Evolutionary conservation across 2,888 invertebrate species (phyloP), one percentile per base, ranked within the genome.

Genomic region (Pyrrhosoma nymphula): DNA sequence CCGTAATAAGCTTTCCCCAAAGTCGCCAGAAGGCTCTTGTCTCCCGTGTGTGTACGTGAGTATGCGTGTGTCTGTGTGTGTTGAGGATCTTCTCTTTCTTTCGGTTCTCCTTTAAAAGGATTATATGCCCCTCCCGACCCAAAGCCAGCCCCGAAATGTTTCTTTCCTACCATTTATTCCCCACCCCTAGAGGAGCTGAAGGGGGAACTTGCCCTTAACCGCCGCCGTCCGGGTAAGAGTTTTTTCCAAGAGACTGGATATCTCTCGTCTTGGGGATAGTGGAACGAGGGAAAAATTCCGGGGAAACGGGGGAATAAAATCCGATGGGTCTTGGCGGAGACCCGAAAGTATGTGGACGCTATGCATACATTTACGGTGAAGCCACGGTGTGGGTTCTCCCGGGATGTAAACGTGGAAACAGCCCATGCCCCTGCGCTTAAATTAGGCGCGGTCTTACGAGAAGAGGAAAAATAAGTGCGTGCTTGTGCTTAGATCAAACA

Each of bases 1-100:
- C 39, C 91, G 91, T 39, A 91, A 63, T 91, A 91, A 91, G 91
- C 63, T 60, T 39, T 8, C 8, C 47, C 91, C 35, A 16, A 39
- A 63, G 39, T 63, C 63, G 39, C 91, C 91, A 18, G 56, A 35
- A 90, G 56, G 18, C 90, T 8, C 47, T 56, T 56, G 18, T 90
- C 47, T 26, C 30, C 30, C 20, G 60, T 18, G 60, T 60, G 60
- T 14, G 20, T 60, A 60, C 60, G 60, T 60, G 69, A 23, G 47
- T 47, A 47, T 14, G 60, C 16, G 60, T 14, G 60, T 47, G 47
- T 47, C 8, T 47, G n/a, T n/a, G 69, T n/a, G 82, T 18, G 82
- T 82, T 35, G 82, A n/a, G 69, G 69, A 4, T 82, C 82, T 82
- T 18, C 26, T 93, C 63, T 26, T n/a, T 47, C 69, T 75, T 69